These are phyloP conservation scores for Jacana jacana DNA, from an alignment of 2,113 vertebrate genomes.

Conservation along the genomic window DNA sequence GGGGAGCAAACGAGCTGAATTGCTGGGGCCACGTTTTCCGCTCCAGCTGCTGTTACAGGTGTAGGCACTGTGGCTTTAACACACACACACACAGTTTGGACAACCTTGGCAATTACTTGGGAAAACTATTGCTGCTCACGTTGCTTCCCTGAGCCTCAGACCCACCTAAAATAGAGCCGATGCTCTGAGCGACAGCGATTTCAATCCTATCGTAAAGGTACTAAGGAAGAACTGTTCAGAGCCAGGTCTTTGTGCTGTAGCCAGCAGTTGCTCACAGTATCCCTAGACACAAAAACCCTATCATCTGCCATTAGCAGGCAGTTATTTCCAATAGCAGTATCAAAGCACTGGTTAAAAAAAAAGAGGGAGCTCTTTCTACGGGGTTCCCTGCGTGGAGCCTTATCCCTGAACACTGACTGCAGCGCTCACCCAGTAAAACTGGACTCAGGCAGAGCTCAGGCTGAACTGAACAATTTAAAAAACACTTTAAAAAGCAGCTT, in stretches of 20 bases:
- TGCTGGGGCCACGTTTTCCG: neutral
- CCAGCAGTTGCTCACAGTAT: neutral
- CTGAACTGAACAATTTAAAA: neutral
- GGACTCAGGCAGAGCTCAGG: neutral
- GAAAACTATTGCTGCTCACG: neutral
- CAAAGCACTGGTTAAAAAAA: neutral
- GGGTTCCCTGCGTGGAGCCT: neutral
- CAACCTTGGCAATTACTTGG: neutral
- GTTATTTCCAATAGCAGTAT: neutral
- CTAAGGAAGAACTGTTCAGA: neutral
- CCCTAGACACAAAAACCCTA: neutral
- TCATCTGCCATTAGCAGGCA: neutral
- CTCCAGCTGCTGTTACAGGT: neutral
- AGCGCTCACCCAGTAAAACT: neutral
- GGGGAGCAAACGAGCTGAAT: neutral
- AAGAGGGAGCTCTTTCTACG: neutral
- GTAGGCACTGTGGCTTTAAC: neutral
- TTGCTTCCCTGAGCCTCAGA: constrained; percentile 36
- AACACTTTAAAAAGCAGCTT: neutral
- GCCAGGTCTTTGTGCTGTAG: constrained; percentile 36
- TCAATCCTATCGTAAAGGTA: neutral
- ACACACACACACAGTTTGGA: neutral
- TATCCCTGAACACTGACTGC: neutral
- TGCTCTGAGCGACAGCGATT: neutral
- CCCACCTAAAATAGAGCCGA: neutral